Evolutionary conservation across 1,140 invertebrate genomes (phyloP).

Genomic region (Drosophila orena): DNA sequence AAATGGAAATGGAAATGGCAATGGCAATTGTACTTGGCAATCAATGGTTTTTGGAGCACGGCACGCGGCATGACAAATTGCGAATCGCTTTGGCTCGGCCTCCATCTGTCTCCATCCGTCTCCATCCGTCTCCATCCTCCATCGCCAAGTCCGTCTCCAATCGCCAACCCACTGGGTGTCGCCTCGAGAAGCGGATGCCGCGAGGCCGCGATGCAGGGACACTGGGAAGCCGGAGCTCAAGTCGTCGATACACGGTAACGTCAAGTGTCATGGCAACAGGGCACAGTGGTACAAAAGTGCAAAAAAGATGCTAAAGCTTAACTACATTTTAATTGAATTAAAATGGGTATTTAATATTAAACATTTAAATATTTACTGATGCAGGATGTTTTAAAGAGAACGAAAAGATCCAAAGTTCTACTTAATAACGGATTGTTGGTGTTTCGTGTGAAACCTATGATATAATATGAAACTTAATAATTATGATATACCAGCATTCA

Average conservation of each 20-base stretch:
- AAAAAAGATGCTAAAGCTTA: too few species aligned
- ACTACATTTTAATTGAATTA: too few species aligned
- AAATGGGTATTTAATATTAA: too few species aligned
- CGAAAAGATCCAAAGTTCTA: too few species aligned
- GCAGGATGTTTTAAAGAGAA: too few species aligned
- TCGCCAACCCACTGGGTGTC: not conserved
- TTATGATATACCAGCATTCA: too few species aligned
- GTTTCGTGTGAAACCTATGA: too few species aligned
- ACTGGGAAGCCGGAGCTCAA: not conserved
- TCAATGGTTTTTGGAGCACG: conserved; percentile 62
- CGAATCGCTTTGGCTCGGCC: conserved; percentile 45
- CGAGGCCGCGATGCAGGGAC: not conserved
- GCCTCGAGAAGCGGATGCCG: conserved; percentile 57
- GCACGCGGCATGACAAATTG: conserved; percentile 62
- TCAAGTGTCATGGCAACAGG: conserved; percentile 50
- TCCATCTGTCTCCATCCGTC: conserved; percentile 5
- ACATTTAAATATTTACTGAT: too few species aligned
- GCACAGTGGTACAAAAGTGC: conserved; percentile 9
- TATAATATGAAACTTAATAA: too few species aligned
- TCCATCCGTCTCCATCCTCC: conserved; percentile 4
- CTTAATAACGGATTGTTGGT: too few species aligned
- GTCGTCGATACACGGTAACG: conserved; percentile 17
- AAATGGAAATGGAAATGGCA: conserved; percentile 44
- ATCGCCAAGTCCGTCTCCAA: not conserved
- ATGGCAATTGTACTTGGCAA: conserved; percentile 59